Percentiles rank a stretch among this genome's conserved stretches.
phyloP scores from a whole-genome alignment of 2,113 vertebrate genomes.

The Aldabrachelys gigantea region DNA sequence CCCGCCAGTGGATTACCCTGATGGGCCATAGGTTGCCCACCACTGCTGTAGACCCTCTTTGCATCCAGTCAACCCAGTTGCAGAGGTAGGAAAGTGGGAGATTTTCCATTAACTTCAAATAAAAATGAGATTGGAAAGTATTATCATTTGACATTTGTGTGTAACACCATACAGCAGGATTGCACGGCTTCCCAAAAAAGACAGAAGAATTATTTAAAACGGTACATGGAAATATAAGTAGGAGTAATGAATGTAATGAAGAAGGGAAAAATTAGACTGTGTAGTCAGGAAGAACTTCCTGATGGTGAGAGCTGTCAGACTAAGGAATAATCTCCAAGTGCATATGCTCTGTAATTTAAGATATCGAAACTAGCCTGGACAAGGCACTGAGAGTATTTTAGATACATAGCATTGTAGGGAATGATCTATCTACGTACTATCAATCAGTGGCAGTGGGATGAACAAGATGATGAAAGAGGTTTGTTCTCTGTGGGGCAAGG shows the following conservation, averaged over 20 bases:
- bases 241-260: slow-evolving; percentile 40
- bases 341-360: neutral
- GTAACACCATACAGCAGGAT: too few species aligned
- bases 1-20: too few species aligned
- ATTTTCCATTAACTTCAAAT: too few species aligned
- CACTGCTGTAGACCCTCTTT: slow-evolving; percentile 21
- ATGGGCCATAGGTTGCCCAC: neutral
- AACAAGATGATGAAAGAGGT: neutral
- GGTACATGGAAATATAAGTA: slow-evolving; percentile 51
- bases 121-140: too few species aligned
- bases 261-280: neutral
- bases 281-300: neutral
- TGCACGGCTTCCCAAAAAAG: slow-evolving; percentile 14
- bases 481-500: neutral
- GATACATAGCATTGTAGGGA: neutral
- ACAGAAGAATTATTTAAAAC: slow-evolving; percentile 54
- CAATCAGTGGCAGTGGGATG: neutral
- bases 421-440: neutral
- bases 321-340: neutral
- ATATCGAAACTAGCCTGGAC: neutral
- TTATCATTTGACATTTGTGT: too few species aligned
- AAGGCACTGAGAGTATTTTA: neutral
- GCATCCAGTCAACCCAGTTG: slow-evolving; percentile 51
- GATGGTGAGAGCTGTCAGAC: neutral
- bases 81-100: neutral